Percentiles rank a stretch among this genome's conserved stretches.
These are phyloP conservation scores for Exocentrus adspersus DNA, from an alignment of 2,888 invertebrate genomes.

Conservation along the genomic window DNA sequence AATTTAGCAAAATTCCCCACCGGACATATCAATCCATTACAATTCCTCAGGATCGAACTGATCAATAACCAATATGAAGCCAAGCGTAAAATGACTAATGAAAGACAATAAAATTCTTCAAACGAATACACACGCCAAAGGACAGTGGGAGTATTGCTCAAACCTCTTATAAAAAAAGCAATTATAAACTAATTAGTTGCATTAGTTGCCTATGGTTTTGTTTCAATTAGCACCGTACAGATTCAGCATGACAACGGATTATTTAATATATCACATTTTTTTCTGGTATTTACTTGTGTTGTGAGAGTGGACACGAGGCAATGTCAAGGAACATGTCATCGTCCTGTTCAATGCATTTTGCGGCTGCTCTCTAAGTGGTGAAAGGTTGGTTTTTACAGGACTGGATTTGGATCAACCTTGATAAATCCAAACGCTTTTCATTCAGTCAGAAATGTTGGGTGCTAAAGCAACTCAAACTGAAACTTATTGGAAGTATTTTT, in stretches of 20 bases:
- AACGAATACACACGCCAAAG: slow-evolving; percentile 17
- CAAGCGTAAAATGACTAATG: slow-evolving; percentile 13
- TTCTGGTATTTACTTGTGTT: not conserved
- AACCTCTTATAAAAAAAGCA: not conserved
- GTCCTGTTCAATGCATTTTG: no score
- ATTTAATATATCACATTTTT: not conserved
- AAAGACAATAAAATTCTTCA: slow-evolving; percentile 17
- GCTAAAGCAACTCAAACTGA: no score
- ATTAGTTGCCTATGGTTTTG: not conserved
- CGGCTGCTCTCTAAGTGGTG: no score
- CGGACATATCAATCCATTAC: slow-evolving; percentile 2
- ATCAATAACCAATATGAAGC: not conserved
- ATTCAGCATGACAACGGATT: not conserved
- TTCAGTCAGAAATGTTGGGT: no score
- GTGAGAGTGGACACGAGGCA: not conserved
- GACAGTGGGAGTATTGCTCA: slow-evolving; percentile 12
- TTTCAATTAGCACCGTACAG: not conserved
- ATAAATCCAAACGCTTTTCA: no score
- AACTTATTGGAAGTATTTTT: no score
- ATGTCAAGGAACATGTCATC: not conserved
- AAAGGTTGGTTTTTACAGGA: no score
- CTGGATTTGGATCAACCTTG: no score
- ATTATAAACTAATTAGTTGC: slow-evolving; percentile 5
- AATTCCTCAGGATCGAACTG: not conserved
- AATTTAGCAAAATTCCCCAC: slow-evolving; percentile 1